These are phyloP conservation scores for Liasis olivaceus DNA, from an alignment of 2,797 vertebrate species.

Conservation along the genomic window DNA sequence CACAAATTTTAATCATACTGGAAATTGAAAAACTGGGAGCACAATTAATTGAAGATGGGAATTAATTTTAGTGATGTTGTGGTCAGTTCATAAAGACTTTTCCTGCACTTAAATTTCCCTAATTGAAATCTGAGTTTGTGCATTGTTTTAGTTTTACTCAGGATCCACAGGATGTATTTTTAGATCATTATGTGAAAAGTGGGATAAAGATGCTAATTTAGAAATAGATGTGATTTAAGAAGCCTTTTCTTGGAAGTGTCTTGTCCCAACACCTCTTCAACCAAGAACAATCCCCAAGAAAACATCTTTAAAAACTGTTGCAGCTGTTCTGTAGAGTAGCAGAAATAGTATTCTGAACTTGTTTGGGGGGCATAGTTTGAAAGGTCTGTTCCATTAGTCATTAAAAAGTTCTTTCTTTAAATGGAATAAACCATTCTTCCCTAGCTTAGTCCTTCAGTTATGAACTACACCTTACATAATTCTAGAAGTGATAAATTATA, in stretches of 20 bases:
- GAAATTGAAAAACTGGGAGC: not conserved
- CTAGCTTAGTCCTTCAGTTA: not conserved
- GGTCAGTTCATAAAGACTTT: not conserved
- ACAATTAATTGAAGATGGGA: not conserved
- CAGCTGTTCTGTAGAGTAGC: not conserved
- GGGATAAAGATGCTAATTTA: conserved; percentile 12
- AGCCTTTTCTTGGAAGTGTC: not conserved
- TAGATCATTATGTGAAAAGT: not conserved
- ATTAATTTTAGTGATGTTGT: not conserved
- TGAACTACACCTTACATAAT: not conserved
- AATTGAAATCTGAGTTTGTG: not conserved
- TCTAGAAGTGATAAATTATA: not conserved
- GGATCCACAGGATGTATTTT: not conserved
- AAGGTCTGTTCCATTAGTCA: not conserved
- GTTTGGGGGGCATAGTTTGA: not conserved
- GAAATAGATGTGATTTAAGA: not conserved
- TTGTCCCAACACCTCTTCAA: not conserved
- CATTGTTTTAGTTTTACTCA: not conserved
- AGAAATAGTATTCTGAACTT: not conserved
- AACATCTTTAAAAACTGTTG: not conserved
- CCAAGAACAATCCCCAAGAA: conserved; percentile 11
- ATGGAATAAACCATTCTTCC: not conserved
- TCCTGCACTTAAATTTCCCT: not conserved
- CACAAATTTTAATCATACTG: not conserved
- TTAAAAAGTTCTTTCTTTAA: not conserved